phyloP scores from a whole-genome alignment of 2,113 vertebrate genomes.

The Callipepla squamata region DNA sequence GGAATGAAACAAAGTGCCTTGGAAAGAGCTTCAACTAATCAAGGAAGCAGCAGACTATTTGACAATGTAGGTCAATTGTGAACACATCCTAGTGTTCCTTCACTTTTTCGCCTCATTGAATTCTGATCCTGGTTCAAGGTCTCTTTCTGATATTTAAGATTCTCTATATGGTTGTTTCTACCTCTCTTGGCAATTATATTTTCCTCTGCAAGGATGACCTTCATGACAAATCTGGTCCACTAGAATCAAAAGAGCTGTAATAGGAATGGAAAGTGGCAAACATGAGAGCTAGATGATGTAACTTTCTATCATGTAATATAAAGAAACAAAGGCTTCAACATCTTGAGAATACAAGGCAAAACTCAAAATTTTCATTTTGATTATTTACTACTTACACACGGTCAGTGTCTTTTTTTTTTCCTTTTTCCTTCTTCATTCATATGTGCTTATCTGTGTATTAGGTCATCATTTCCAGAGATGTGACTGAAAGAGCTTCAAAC shows the following conservation, averaged over 20 bases:
- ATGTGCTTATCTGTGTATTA: neutral
- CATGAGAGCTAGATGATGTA: neutral
- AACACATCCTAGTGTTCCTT: neutral
- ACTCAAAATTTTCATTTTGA: neutral
- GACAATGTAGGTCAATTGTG: neutral
- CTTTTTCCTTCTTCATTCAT: neutral
- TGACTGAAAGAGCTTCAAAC: neutral
- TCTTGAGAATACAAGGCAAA: neutral
- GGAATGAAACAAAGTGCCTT: neutral
- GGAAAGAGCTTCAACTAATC: neutral
- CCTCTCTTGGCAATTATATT: neutral
- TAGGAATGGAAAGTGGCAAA: neutral
- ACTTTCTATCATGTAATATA: neutral
- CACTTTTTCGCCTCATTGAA: conserved; percentile 11
- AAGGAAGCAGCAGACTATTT: neutral
- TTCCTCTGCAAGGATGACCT: neutral
- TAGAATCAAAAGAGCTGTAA: neutral
- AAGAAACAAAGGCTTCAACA: neutral
- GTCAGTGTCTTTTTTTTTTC: accelerated
- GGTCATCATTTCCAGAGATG: neutral
- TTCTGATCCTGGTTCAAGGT: neutral
- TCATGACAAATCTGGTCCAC: neutral
- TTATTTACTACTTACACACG: neutral
- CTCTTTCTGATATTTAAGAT: neutral
- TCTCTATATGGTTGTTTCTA: neutral